A percentile compares a stretch with the other conserved stretches of the same genome.
Evolutionary conservation across 2,888 invertebrate species (phyloP).

Genomic region (Drosophila ochracea): DNA sequence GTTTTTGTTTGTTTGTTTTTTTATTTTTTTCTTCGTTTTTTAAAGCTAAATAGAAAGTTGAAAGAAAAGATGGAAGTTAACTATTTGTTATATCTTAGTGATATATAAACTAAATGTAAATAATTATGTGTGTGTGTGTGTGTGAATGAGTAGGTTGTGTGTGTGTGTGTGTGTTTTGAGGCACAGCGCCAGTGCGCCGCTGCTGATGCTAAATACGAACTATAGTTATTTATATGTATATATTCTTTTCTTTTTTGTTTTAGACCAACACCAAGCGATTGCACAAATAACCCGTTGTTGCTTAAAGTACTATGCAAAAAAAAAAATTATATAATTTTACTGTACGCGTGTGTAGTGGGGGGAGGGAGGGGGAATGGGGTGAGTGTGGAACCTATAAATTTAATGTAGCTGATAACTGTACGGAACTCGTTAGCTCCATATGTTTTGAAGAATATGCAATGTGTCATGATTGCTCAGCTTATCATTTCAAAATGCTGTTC

Average conservation of each 20-base stretch:
- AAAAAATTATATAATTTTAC: slow-evolving; percentile 26
- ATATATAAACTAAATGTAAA: slow-evolving; percentile 16
- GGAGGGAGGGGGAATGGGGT: neutral
- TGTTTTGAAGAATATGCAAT: neutral
- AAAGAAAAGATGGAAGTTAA: slow-evolving; percentile 28
- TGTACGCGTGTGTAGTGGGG: slow-evolving; percentile 8
- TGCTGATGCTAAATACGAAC: slow-evolving; percentile 2
- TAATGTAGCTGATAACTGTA: slow-evolving; percentile 8
- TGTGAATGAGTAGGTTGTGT: slow-evolving; percentile 16
- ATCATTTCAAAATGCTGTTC: slow-evolving; percentile 59
- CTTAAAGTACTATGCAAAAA: slow-evolving; percentile 69
- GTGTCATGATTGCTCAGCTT: slow-evolving; percentile 3
- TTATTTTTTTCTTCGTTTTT: slow-evolving; percentile 10
- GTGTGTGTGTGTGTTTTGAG: slow-evolving; percentile 2
- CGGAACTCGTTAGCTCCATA: neutral
- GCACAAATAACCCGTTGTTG: slow-evolving; percentile 92
- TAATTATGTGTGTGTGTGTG: slow-evolving; percentile 11
- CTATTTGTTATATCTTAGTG: slow-evolving; percentile 20
- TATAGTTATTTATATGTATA: slow-evolving; percentile 22
- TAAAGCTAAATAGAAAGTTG: slow-evolving; percentile 47
- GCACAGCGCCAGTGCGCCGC: slow-evolving; percentile 20
- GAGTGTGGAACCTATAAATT: slow-evolving; percentile 9
- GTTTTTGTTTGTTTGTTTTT: slow-evolving; percentile 6
- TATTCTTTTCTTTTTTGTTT: slow-evolving; percentile 49
- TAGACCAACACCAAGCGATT: slow-evolving; percentile 89